A percentile compares a stretch with the other conserved stretches of the same genome.
Conservation (phyloP, 2,113 vertebrate species). For the Euleptes europaea region DNA sequence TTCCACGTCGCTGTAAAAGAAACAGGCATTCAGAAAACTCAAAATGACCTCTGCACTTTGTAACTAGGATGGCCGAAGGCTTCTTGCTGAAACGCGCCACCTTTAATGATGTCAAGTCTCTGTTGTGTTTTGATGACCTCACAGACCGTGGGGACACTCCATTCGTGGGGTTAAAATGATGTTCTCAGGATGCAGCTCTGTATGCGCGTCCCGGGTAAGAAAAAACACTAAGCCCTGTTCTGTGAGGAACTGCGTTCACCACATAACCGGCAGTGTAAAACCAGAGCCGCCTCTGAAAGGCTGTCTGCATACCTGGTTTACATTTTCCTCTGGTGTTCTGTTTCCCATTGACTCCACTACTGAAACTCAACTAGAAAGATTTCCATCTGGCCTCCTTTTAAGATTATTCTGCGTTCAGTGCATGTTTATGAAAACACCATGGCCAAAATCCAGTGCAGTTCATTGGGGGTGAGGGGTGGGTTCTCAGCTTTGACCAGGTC, state of each 20-base stretch:
- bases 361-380: neutral
- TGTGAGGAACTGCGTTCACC: conserved; percentile 42
- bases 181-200: neutral
- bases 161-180: conserved; percentile 42
- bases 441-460: neutral
- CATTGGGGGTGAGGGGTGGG: too few species aligned
- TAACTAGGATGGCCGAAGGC: fast-evolving
- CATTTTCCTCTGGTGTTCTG: neutral
- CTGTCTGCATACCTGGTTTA: neutral
- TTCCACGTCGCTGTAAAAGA: neutral
- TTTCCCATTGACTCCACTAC: conserved; percentile 17
- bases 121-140: conserved; percentile 48
- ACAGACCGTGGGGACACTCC: neutral
- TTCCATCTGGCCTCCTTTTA: neutral
- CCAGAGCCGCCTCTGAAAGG: conserved; percentile 37
- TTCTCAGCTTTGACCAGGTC: too few species aligned
- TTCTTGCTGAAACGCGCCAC: fast-evolving
- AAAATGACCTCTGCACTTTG: neutral
- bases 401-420: neutral
- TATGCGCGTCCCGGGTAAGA: neutral
- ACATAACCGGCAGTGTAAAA: conserved; percentile 35
- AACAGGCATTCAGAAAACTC: neutral
- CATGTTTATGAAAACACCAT: neutral
- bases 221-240: neutral
- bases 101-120: fast-evolving